Evolutionary conservation across 2,888 invertebrate genomes (phyloP).

Genomic region (Colostygia pectinataria): DNA sequence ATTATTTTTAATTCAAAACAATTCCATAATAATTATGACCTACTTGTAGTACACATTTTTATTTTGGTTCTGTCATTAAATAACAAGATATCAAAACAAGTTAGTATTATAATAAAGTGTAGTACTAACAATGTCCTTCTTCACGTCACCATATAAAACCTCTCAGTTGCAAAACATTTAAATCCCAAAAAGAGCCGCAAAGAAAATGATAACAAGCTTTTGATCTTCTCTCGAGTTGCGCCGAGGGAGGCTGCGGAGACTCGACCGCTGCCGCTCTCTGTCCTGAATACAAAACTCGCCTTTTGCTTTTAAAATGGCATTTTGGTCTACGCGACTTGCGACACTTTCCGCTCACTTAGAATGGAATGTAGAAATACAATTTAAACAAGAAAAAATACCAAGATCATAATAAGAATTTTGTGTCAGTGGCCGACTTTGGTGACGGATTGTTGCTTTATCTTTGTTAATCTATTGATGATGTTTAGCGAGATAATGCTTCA

Average conservation of each 20-base stretch:
- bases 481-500: no score
- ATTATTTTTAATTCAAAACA: no score
- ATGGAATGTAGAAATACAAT: no score
- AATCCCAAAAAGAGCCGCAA: conserved; percentile 4
- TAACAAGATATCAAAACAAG: no score
- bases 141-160: background rate
- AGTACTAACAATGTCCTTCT: background rate
- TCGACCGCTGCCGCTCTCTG: background rate
- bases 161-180: background rate
- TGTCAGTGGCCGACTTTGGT: no score
- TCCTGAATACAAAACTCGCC: background rate
- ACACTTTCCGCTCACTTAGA: background rate
- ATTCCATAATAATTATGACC: no score
- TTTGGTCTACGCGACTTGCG: background rate
- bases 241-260: background rate
- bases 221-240: background rate
- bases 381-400: no score
- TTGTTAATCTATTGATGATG: no score
- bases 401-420: no score
- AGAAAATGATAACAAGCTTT: conserved; percentile 13
- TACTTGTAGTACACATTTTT: no score
- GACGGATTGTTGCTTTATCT: no score
- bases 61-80: no score
- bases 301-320: background rate
- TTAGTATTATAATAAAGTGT: background rate